Evolutionary conservation across 2,113 vertebrate species (phyloP).

Genomic region (Cnemophilus loriae): DNA sequence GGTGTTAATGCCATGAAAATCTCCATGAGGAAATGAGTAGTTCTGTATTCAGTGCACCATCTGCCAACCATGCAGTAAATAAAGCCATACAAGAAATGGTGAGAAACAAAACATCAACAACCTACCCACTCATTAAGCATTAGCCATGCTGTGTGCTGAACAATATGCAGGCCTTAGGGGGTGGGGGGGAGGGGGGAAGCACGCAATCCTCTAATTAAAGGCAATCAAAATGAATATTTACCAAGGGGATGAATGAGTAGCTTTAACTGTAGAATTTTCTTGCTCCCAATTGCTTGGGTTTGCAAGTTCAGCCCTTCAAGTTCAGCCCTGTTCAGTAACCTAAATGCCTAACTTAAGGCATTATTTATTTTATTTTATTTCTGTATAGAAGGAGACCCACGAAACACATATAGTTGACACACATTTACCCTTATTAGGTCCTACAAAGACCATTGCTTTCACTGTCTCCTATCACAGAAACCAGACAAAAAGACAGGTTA

Average conservation of each 20-base stretch:
- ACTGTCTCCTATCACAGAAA: neutral
- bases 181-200: neutral
- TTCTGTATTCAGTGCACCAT: constrained; percentile 19
- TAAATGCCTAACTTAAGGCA: neutral
- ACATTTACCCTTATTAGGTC: neutral
- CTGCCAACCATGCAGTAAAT: constrained; percentile 40
- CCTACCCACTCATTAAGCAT: constrained; percentile 51
- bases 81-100: constrained; percentile 31
- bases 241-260: neutral
- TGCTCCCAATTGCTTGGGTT: neutral
- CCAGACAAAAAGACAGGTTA: neutral
- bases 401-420: neutral
- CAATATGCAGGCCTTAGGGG: neutral
- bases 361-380: neutral
- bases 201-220: constrained; percentile 12
- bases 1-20: neutral
- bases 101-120: constrained; percentile 61
- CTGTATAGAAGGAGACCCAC: neutral
- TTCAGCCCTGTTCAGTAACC: neutral
- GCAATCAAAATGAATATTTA: constrained; percentile 25
- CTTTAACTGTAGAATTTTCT: neutral
- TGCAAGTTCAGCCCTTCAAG: neutral
- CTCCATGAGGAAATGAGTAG: neutral
- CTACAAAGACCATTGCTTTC: neutral
- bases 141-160: constrained; percentile 19